Conservation (phyloP, 1,140 invertebrate genomes). For the Drosophila azteca region DNA sequence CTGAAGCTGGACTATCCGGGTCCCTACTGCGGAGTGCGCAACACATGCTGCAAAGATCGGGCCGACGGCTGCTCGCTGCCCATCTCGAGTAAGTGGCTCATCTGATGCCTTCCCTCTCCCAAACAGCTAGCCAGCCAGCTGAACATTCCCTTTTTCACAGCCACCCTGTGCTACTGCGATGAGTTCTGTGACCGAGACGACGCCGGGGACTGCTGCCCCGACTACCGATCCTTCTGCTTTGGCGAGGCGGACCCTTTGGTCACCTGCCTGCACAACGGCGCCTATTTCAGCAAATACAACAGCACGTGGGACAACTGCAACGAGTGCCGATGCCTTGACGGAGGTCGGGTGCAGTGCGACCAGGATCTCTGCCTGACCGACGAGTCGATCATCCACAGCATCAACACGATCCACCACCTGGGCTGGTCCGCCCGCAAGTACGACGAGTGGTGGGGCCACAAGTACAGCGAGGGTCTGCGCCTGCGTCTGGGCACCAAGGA, state of each 20-base stretch:
- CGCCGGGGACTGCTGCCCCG: constrained; percentile 93
- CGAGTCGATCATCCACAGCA: constrained; percentile 86
- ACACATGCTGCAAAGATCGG: constrained; percentile 88
- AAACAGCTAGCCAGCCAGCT: no score
- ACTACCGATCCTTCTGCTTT: constrained; percentile 90
- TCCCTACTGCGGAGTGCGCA: constrained; percentile 71
- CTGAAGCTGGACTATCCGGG: constrained; percentile 71
- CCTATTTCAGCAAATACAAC: constrained; percentile 73
- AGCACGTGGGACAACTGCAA: constrained; percentile 89
- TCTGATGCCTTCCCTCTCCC: not conserved
- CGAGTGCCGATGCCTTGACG: constrained; percentile 87
- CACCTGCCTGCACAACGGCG: constrained; percentile 67
- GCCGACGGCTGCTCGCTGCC: constrained; percentile 90
- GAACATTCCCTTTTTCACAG: constrained; percentile 71
- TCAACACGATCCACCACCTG: constrained; percentile 86
- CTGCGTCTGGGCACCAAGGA: constrained; percentile 88
- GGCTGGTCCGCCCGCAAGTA: constrained; percentile 93
- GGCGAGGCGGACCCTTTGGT: constrained; percentile 82
- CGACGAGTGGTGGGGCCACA: constrained; percentile 92
- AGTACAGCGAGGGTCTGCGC: constrained; percentile 90
- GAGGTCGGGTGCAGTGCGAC: constrained; percentile 88
- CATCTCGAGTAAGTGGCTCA: constrained; percentile 85
- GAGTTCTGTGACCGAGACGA: constrained; percentile 91
- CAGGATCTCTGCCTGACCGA: constrained; percentile 90
- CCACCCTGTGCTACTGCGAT: constrained; percentile 96